Evolutionary conservation across 2,797 vertebrate species (phyloP).

Genomic region (Danio albolineatus): DNA sequence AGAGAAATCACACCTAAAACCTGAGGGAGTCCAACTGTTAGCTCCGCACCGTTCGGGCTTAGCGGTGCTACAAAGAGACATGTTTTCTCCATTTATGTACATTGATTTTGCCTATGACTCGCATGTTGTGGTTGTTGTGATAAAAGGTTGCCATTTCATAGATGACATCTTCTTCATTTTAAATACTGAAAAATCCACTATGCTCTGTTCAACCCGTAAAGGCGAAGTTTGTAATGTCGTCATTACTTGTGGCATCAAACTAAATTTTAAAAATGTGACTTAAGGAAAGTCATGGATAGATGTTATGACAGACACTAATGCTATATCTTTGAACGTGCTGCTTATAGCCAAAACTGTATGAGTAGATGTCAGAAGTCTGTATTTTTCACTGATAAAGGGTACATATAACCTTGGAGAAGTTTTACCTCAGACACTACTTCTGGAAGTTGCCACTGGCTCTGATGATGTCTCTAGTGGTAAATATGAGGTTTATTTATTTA

Average conservation of each 20-base stretch:
- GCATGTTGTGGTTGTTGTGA: conserved; percentile 75
- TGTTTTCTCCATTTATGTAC: conserved; percentile 81
- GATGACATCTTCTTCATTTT: conserved; percentile 67
- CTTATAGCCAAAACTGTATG: no score
- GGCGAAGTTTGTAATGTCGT: not conserved
- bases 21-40: conserved; percentile 71
- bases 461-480: no score
- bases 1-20: conserved; percentile 74
- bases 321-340: not conserved
- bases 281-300: not conserved
- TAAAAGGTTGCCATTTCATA: conserved; percentile 74
- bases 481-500: no score
- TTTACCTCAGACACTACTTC: no score
- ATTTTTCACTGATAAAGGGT: no score
- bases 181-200: conserved; percentile 19
- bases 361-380: no score
- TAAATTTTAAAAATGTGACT: not conserved
- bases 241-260: not conserved
- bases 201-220: conserved; percentile 11
- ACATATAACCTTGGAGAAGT: no score
- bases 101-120: conserved; percentile 78
- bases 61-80: conserved; percentile 72
- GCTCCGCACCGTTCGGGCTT: conserved; percentile 71
- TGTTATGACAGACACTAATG: not conserved
- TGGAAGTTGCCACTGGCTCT: no score